Conservation (phyloP, 2,888 invertebrate species). For the Antheraea yamamai region DNA sequence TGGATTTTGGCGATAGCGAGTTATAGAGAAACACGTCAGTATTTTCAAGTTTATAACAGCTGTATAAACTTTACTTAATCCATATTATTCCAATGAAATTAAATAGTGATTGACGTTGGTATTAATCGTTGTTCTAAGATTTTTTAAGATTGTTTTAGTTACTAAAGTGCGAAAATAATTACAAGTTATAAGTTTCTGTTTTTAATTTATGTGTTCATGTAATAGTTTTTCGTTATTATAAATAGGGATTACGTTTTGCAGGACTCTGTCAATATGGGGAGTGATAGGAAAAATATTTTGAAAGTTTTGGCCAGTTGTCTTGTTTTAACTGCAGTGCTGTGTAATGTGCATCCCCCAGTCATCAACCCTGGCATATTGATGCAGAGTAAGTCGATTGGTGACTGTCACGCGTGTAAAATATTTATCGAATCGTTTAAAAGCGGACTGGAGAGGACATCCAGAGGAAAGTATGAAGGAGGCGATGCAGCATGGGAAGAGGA, state of each 20-base stretch:
- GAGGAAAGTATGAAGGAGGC: slow-evolving; percentile 95
- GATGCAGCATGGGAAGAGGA: slow-evolving; percentile 97
- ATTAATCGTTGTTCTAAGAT: slow-evolving; percentile 33
- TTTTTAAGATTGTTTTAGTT: slow-evolving; percentile 35
- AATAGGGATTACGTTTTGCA: slow-evolving; percentile 30
- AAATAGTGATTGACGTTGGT: background rate
- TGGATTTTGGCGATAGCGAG: slow-evolving; percentile 38
- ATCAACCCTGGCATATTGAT: slow-evolving; percentile 56
- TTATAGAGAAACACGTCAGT: slow-evolving; percentile 70
- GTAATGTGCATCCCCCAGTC: slow-evolving; percentile 49
- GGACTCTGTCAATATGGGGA: slow-evolving; percentile 47
- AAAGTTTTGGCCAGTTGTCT: slow-evolving; percentile 35
- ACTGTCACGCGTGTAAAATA: slow-evolving; percentile 89
- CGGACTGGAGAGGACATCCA: slow-evolving; percentile 91
- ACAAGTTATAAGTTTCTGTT: slow-evolving; percentile 15
- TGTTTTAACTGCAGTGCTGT: slow-evolving; percentile 40
- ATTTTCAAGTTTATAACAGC: slow-evolving; percentile 38
- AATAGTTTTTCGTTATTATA: background rate
- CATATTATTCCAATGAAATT: background rate
- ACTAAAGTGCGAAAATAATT: slow-evolving; percentile 3
- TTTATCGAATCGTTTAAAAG: slow-evolving; percentile 89
- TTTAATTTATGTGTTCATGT: slow-evolving; percentile 36
- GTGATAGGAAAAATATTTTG: slow-evolving; percentile 29
- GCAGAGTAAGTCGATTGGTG: slow-evolving; percentile 82
- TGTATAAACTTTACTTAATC: background rate